Evolutionary conservation across 2,113 vertebrate genomes (phyloP).

Genomic region (Vimba vimba): DNA sequence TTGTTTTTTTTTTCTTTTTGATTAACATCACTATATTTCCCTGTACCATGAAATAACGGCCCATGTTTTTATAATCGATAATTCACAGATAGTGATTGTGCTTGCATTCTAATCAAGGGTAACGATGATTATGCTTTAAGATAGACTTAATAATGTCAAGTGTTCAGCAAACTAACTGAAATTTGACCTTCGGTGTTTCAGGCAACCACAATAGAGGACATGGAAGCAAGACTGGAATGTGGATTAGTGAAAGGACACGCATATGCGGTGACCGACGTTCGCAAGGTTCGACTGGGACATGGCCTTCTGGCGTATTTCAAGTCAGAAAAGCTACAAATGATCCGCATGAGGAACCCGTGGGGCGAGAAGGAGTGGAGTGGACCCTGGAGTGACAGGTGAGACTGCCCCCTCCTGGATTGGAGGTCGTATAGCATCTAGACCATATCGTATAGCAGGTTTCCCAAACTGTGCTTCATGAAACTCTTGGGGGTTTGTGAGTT

Average conservation of each 20-base stretch:
- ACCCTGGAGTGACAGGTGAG: slow-evolving; percentile 96
- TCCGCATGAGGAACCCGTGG: slow-evolving; percentile 96
- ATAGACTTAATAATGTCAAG: neutral
- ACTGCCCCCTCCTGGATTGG: slow-evolving; percentile 25
- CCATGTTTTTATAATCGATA: neutral
- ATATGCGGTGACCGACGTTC: slow-evolving; percentile 88
- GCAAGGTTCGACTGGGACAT: slow-evolving; percentile 87
- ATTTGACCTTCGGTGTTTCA: slow-evolving; percentile 58
- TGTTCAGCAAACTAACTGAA: neutral
- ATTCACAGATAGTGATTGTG: neutral
- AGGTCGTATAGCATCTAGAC: neutral
- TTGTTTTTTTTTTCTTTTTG: neutral
- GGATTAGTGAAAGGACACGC: slow-evolving; percentile 97
- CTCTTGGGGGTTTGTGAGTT: neutral
- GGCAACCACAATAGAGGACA: slow-evolving; percentile 83
- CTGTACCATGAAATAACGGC: neutral
- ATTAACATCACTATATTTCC: slow-evolving; percentile 22
- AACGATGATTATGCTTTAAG: slow-evolving; percentile 6
- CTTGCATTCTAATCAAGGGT: slow-evolving; percentile 9
- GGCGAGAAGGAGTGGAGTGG: slow-evolving; percentile 93
- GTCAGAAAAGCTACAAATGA: slow-evolving; percentile 93
- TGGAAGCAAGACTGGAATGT: slow-evolving; percentile 88
- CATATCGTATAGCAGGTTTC: neutral
- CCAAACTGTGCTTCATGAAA: neutral
- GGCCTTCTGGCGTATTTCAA: slow-evolving; percentile 91